Base-by-base conservation (phyloP, 2,888 invertebrate species). In the Diloba caeruleocephala region DNA sequence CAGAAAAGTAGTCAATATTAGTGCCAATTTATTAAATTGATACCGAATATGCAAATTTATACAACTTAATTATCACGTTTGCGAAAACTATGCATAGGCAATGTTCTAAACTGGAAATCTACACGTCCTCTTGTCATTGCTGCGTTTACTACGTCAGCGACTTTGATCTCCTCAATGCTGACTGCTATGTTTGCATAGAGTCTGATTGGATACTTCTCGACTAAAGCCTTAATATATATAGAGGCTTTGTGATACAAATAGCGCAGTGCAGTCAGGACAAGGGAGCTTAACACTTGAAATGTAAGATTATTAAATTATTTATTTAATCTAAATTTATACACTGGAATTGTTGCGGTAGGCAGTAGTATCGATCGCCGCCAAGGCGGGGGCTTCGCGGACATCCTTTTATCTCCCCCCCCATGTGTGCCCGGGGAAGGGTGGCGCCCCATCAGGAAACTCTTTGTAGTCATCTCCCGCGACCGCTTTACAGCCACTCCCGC, bases 191-290 rank as follows among this genome's bases (percentile, higher is more conserved):
- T 72, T 69, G 58, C 59, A 51, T 45, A 60, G 53, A 63, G 59
- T 73, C 65, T 72, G 63, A 58, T 60, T 71, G 51, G 70, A 65
- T 82, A 84, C 84, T 84, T 77, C 85, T 81, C 63, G 63, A 62
- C 65, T 73, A 68, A 71, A 72, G 74, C 76, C 65, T 9, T 48
- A 55, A 79, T 90, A 91, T 89, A 90, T 83, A 88, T 84, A 82
- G 78, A 76, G 77, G 68, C 53, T 67, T 61, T 62, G 56, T 67
- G 65, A 44, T 23, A 38, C 58, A 52, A 62, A 54, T 65, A 62
- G 46, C 64, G 63, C 87, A 89, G 87, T 89, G 56, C 68, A 69
- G 51, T 48, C 33, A 58, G 53, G 60, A 67, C 72, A 33, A 56
- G 63, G 76, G 63, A 46, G 60, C 73, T 46, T 73, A 69, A 54